Evolutionary conservation across 2,888 invertebrate species (phyloP), one percentile per base, ranked within the genome.

Genomic region (Encarsia formosa): DNA sequence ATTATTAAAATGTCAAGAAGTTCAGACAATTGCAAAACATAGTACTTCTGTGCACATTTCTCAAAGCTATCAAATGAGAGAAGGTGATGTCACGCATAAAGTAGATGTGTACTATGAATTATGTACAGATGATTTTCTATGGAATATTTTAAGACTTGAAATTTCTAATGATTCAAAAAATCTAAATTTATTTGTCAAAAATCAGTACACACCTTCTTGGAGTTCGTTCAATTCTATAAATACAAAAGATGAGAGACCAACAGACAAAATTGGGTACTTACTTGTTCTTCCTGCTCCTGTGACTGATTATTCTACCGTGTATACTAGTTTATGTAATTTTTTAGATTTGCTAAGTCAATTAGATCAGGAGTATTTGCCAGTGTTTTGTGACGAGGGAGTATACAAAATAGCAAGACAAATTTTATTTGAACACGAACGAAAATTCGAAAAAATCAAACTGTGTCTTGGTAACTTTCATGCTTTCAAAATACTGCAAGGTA

Each of bases 341-440:
- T 44, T 44, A 2, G 16, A 52, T 20, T 16, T 51, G 26, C 16
- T 55, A 26, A 15, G 23, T 3, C 48, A 51, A 32, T n/a, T 51
- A n/a, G 11, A 49, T 3, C 52, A 49, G 43, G 13, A 45, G 8
- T 31, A 34, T 23, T 32, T 56, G 11, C 32, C 45, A n/a, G 46
- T 56, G 9, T 26, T 22, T 15, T 52, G 52, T 23, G 49, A 56
- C 43, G 47, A 47, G 39, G 50, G 50, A 8, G 56, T 56, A 1
- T 56, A 56, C 29, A 16, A 29, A 19, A 23, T 46, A 19, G 56
- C 48, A 1, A 20, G 45, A 26, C 38, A 46, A 8, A 53, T 56
- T 3, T 18, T 26, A 31, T 23, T 49, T 6, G 29, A 22, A 15
- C 19, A 20, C 2, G 15, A 34, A 18, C 23, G 46, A 9, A 29